Base-by-base conservation (phyloP, 2,888 invertebrate genomes). In the Ptychoptera contaminata region DNA sequence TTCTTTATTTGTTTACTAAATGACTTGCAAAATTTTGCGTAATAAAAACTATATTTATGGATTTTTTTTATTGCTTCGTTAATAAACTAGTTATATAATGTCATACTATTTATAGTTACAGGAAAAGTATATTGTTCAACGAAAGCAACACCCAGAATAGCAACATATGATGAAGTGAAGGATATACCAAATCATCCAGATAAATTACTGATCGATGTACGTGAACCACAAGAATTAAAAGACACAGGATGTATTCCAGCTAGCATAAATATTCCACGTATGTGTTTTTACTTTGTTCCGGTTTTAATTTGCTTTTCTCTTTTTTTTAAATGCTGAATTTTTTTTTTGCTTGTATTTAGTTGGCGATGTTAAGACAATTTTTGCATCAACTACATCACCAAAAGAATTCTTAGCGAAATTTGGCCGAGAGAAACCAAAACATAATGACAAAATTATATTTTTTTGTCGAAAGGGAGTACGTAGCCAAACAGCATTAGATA, bases 251-350 rank as follows among this genome's bases (percentile, higher is more conserved):
- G 69, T 55, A 74, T 85, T 47, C 84, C 84, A 34, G 75, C 75
- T 44, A 81, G 81, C 55, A 71, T 83, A 43, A 82, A 84, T 56
- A 82, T 85, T 59, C 83, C 84, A 52, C 68, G 84, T 78, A 70
- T 67, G 70, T 65, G 38, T 41, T 10, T 30, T 36, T 31, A 8
- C 8, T 8, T 16, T 36, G 37, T 29, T 11, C n/a, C 6, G 16
- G n/a, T 30, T 40, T 29, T 14, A 35, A 16, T 10, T 15, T 2
- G 5, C 8, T 12, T 16, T 32, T 40, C 16, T 12, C n/a, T 38
- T 37, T 38, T 39, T 34, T 32, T 16, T 8, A 37, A 34, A 16
- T 31, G 10, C 16, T 16, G 8, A 32, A 31, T 34, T 45, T 30
- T 38, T 16, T 8, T 43, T 44, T 14, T 41, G 43, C 34, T 37